A percentile compares a stretch with the other conserved stretches of the same genome.
phyloP scores from a whole-genome alignment of 2,888 invertebrate species.

The Onchidella celtica region DNA sequence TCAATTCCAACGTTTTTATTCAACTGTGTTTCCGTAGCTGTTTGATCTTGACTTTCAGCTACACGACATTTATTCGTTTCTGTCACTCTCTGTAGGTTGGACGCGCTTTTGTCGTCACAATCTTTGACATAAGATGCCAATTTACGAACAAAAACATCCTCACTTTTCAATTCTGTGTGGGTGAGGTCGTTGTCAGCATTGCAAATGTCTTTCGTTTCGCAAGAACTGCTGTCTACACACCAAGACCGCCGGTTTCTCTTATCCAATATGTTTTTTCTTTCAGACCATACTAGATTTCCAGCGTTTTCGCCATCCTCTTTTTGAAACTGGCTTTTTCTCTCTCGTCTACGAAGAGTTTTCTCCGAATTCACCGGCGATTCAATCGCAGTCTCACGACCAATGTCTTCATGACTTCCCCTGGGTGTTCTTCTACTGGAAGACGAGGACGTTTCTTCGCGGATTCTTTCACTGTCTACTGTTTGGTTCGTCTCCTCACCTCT shows the following conservation, averaged over 20 bases:
- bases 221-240: too few species aligned
- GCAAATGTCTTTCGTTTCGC: not conserved
- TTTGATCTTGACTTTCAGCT: too few species aligned
- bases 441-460: not conserved
- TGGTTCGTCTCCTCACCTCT: not conserved
- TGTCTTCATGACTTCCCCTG: not conserved
- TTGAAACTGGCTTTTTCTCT: not conserved
- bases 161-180: not conserved
- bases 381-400: not conserved
- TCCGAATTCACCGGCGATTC: not conserved
- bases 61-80: too few species aligned
- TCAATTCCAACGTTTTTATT: too few species aligned
- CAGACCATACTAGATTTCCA: not conserved
- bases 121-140: not conserved
- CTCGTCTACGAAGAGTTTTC: not conserved
- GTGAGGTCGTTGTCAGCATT: not conserved
- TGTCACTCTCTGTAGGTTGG: not conserved
- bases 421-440: not conserved
- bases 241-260: not conserved
- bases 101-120: not conserved
- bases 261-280: not conserved
- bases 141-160: not conserved
- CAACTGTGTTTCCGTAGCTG: too few species aligned
- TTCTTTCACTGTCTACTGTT: not conserved
- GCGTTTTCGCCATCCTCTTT: not conserved